Conservation (phyloP, 1,140 invertebrate species). For the Drosophila bocqueti region DNA sequence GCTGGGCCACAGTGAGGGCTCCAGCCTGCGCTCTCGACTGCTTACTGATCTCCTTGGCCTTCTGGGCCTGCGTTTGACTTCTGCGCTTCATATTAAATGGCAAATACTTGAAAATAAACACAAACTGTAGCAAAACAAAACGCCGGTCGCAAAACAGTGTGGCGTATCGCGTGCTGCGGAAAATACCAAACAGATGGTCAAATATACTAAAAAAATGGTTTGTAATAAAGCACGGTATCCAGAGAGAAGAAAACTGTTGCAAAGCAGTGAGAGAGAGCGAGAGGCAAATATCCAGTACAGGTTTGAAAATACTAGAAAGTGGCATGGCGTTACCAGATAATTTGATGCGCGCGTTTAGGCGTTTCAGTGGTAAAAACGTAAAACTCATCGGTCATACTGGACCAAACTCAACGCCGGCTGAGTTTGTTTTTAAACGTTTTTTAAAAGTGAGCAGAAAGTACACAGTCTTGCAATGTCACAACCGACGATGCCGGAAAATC, state of each 20-base stretch:
- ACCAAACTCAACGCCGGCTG: conserved; percentile 23
- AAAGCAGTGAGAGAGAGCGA: too few relatives aligned
- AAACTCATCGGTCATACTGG: not conserved
- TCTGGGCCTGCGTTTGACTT: conserved; percentile 54
- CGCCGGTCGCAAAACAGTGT: conserved; percentile 49
- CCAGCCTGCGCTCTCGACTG: conserved; percentile 46
- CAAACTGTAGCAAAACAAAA: conserved; percentile 61
- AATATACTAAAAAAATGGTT: not conserved
- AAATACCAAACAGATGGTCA: not conserved
- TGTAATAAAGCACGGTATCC: too few relatives aligned
- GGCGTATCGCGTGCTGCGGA: not conserved
- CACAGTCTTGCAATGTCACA: conserved; percentile 36
- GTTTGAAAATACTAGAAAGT: too few relatives aligned
- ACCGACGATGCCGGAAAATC: conserved; percentile 55
- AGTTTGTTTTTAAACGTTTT: conserved; percentile 10
- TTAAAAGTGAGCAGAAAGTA: not conserved
- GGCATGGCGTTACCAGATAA: too few relatives aligned
- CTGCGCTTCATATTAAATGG: conserved; percentile 61
- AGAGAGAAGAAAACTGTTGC: too few relatives aligned
- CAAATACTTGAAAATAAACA: conserved; percentile 18
- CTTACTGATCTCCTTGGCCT: conserved; percentile 17
- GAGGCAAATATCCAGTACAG: too few relatives aligned
- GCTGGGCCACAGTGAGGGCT: conserved; percentile 92
- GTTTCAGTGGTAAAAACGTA: too few relatives aligned
- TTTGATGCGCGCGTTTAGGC: too few relatives aligned